Evolutionary conservation across 1,140 invertebrate species (phyloP).

Genomic region (Neuroterus valhalla): DNA sequence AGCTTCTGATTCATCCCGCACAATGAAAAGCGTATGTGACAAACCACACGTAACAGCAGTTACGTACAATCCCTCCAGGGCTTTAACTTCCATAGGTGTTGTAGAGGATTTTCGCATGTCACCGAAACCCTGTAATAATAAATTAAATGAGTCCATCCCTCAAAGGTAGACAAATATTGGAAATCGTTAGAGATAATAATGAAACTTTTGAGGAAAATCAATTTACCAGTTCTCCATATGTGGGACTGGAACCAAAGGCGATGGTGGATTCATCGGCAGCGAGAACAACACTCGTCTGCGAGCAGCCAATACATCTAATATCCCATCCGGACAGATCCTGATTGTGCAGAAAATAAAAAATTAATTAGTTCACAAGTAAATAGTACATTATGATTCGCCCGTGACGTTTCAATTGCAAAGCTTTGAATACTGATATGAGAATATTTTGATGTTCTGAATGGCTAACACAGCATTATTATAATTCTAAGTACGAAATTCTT

Average conservation of each 20-base stretch:
- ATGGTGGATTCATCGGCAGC: slow-evolving; percentile 93
- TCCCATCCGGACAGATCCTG: slow-evolving; percentile 92
- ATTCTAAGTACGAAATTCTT: too few species aligned
- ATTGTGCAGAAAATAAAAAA: too few species aligned
- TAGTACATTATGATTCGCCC: too few species aligned
- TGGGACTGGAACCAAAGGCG: slow-evolving; percentile 93
- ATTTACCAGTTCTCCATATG: slow-evolving; percentile 91
- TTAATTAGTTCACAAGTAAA: too few species aligned
- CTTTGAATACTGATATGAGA: too few species aligned
- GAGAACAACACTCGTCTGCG: slow-evolving; percentile 88
- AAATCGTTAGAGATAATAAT: background rate
- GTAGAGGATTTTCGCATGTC: slow-evolving; percentile 92
- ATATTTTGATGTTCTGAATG: too few species aligned
- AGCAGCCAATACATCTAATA: slow-evolving; percentile 87
- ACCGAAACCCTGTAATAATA: slow-evolving; percentile 83
- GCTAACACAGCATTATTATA: too few species aligned
- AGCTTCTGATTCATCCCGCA: slow-evolving; percentile 80
- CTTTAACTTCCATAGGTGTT: slow-evolving; percentile 91
- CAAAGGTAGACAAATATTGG: slow-evolving; percentile 31
- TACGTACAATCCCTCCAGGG: slow-evolving; percentile 87
- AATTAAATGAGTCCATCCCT: slow-evolving; percentile 1
- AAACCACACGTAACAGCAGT: slow-evolving; percentile 88
- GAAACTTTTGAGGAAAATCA: slow-evolving; percentile 31
- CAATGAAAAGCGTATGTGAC: slow-evolving; percentile 87
- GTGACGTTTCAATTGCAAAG: too few species aligned